Percentiles rank a stretch among this genome's conserved stretches.
phyloP scores from a whole-genome alignment of 2,888 invertebrate species.

The Drosophila mimetica region DNA sequence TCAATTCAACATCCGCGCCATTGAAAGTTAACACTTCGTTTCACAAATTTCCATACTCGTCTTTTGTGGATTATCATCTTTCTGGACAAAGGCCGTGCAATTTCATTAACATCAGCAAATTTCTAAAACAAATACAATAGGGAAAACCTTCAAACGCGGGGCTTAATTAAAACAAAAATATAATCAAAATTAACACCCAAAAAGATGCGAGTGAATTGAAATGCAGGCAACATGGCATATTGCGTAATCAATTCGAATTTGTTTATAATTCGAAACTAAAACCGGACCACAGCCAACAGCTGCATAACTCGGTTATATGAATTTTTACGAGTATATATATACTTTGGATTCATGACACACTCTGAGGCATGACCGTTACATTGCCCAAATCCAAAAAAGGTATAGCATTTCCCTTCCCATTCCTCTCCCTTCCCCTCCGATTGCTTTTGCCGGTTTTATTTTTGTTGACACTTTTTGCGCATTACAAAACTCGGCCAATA shows the following conservation, averaged over 20 bases:
- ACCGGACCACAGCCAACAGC: conserved; percentile 61
- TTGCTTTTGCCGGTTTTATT: conserved; percentile 14
- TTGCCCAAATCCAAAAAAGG: conserved; percentile 61
- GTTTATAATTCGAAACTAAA: conserved; percentile 58
- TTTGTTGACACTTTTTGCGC: conserved; percentile 75
- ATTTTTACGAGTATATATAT: conserved; percentile 2
- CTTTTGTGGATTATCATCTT: conserved; percentile 58
- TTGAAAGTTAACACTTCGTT: conserved; percentile 54
- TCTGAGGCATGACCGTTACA: conserved; percentile 70
- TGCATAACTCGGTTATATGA: conserved; percentile 27
- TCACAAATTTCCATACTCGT: conserved; percentile 62
- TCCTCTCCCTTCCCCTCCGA: conserved; percentile 1
- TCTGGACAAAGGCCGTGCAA: conserved; percentile 43
- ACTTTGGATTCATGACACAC: conserved; percentile 62
- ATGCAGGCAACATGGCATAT: conserved; percentile 45
- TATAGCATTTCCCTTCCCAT: conserved; percentile 15
- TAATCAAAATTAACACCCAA: conserved; percentile 64
- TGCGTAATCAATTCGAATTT: conserved; percentile 66
- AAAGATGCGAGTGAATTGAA: conserved; percentile 46
- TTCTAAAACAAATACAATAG: conserved; percentile 55
- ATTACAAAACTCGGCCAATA: conserved; percentile 53
- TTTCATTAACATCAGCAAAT: conserved; percentile 54
- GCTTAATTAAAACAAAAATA: conserved; percentile 58
- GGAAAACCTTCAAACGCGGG: conserved; percentile 40
- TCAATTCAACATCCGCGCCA: conserved; percentile 31